A percentile compares a stretch with the other conserved stretches of the same genome.
These are phyloP conservation scores for Dynastes maya DNA, from an alignment of 2,888 invertebrate species.

Conservation along the genomic window DNA sequence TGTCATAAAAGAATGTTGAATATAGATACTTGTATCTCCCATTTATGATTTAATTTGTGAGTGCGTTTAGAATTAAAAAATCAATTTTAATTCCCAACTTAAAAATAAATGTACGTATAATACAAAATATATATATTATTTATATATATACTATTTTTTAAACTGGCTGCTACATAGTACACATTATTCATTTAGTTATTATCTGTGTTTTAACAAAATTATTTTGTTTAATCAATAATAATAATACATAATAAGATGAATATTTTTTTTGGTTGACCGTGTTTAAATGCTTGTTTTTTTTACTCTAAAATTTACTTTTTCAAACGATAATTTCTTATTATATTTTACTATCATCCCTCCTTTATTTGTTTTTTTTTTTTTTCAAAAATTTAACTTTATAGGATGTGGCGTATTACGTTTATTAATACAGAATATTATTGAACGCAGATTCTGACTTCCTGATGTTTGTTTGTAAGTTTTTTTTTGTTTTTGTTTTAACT, in stretches of 20 bases:
- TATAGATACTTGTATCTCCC: constrained; percentile 27
- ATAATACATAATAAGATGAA: constrained; percentile 21
- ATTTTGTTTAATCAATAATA: constrained; percentile 36
- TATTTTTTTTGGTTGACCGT: constrained; percentile 14
- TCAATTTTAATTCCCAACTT: constrained; percentile 46
- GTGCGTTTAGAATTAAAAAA: constrained; percentile 46
- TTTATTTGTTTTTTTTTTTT: neutral
- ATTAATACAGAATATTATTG: constrained; percentile 21
- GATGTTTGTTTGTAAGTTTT: constrained; percentile 39
- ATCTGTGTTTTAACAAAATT: constrained; percentile 48
- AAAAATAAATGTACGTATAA: constrained; percentile 48
- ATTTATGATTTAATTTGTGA: constrained; percentile 35
- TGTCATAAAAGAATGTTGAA: constrained; percentile 35
- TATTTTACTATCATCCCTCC: neutral
- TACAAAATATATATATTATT: constrained; percentile 52
- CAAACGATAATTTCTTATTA: constrained; percentile 18
- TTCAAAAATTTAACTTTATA: constrained; percentile 8
- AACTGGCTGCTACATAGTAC: constrained; percentile 56
- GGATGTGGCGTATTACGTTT: constrained; percentile 23
- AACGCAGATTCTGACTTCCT: constrained; percentile 49
- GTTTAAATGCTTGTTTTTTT: neutral
- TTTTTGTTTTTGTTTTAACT: constrained; percentile 45
- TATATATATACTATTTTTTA: constrained; percentile 49
- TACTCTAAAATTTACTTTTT: constrained; percentile 3
- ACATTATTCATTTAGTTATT: constrained; percentile 33